A percentile compares a stretch with the other conserved stretches of the same genome.
Evolutionary conservation across 1,140 invertebrate species (phyloP).

Genomic region (Neodiprion lecontei): DNA sequence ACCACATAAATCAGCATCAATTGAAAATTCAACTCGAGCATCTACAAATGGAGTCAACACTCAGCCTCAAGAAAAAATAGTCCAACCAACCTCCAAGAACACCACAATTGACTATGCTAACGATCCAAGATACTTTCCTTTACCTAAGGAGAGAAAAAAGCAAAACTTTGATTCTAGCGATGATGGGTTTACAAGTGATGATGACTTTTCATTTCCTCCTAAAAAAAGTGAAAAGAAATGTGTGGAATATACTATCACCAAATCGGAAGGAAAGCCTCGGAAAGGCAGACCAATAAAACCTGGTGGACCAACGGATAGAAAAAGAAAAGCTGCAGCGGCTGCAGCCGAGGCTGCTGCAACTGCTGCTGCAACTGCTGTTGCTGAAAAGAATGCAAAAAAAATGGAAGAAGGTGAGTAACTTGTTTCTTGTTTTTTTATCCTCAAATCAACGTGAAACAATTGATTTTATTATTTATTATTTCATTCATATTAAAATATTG

Average conservation of each 20-base stretch:
- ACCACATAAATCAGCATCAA: constrained; percentile 29
- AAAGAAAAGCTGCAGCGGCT: constrained; percentile 61
- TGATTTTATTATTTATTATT: neutral
- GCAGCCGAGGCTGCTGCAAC: constrained; percentile 56
- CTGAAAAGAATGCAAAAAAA: constrained; percentile 40
- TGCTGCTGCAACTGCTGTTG: constrained; percentile 44
- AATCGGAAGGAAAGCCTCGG: constrained; percentile 45
- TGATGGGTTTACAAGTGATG: constrained; percentile 69
- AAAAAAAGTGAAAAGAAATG: constrained; percentile 51
- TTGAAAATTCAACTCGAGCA: constrained; percentile 27
- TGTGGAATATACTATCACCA: constrained; percentile 35
- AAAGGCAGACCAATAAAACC: constrained; percentile 60
- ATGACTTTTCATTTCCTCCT: constrained; percentile 68
- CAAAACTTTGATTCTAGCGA: constrained; percentile 73
- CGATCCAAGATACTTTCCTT: constrained; percentile 76
- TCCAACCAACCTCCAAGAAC: constrained; percentile 37
- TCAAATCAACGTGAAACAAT: constrained; percentile 7
- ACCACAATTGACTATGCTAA: constrained; percentile 61
- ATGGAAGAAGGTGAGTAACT: constrained; percentile 40
- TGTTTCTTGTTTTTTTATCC: constrained; percentile 12
- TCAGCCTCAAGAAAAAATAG: constrained; percentile 33
- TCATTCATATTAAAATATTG: neutral
- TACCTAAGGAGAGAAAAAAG: constrained; percentile 74
- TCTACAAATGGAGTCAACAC: constrained; percentile 30
- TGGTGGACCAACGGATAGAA: constrained; percentile 58